Evolutionary conservation across 2,113 vertebrate species (phyloP), one percentile per base, ranked within the genome.

Genomic region (Eulemur rufifrons): DNA sequence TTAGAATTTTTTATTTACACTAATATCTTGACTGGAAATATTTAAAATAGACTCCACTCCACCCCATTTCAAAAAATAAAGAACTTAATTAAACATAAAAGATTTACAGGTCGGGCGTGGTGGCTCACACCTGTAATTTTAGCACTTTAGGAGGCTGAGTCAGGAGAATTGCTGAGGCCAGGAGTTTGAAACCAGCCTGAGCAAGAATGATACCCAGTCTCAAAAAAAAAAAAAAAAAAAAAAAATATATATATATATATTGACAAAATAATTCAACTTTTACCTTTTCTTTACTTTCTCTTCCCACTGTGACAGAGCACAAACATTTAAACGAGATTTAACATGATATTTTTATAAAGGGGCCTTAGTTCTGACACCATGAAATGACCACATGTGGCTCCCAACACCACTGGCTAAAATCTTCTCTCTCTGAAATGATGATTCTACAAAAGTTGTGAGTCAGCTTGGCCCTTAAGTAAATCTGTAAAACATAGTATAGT

Each of bases 21-120:
- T 39, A 63, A 63, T 64, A 89, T 64, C 32, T 94, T 87, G 8
- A 71, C n/a, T 89, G 4, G 14, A 81, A 89, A 61, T 59, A 92
- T 39, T 92, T 21, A 80, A 92, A 76, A 52, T 25, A 47, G 54
- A 73, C 2, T 86, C 2, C 71, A 59, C 8, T 10, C 2, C 0
- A 74, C 0, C 1, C 9, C 11, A 18, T 63, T n/a, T 84, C 27
- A 95, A 73, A 77, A 89, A 37, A 63, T 29, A 86, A 94, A 88
- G 8, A 2, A 25, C 11, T 91, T 56, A 76, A 73, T 59, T 71
- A 85, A 83, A 23, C 13, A 61, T 86, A 45, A 50, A 86, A 6
- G 17, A 59, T 27, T 73, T 91, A 34, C 45, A 85, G 25, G 27
- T 25, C 4, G 1, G 27, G 25, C 11, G 4, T 12, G 25, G 61